These are phyloP conservation scores for Oncorhynchus clarkii DNA, from an alignment of 2,113 vertebrate genomes.

Conservation along the genomic window DNA sequence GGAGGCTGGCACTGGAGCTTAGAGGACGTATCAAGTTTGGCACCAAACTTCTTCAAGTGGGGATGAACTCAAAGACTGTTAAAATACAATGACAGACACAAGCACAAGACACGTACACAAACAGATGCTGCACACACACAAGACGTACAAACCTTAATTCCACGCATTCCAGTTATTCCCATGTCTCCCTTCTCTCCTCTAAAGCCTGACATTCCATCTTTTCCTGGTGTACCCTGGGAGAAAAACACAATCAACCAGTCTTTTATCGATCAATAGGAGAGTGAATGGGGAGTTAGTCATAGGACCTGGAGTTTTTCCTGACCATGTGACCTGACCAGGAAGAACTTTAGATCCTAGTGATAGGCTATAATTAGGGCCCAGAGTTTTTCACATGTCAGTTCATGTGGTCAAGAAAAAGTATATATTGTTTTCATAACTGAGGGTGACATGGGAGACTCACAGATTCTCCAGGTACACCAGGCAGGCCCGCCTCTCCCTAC, in stretches of 20 bases:
- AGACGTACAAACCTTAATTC: constrained; percentile 79
- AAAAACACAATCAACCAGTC: no score
- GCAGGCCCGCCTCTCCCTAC: constrained; percentile 84
- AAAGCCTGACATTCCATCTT: constrained; percentile 76
- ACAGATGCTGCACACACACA: no score
- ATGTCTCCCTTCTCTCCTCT: constrained; percentile 85
- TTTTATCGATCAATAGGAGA: no score
- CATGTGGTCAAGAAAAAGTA: no score
- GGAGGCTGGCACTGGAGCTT: no score
- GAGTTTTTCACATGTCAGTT: not conserved
- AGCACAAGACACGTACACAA: no score
- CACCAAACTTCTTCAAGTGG: no score
- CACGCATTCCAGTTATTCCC: constrained; percentile 81
- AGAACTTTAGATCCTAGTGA: not conserved
- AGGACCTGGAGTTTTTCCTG: not conserved
- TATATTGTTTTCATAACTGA: not conserved
- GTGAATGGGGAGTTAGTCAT: no score
- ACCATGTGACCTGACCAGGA: not conserved
- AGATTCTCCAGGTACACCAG: constrained; percentile 84
- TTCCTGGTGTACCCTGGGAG: constrained; percentile 83
- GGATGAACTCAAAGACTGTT: no score
- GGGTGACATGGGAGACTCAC: constrained; percentile 68
- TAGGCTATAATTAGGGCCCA: not conserved
- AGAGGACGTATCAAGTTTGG: no score
- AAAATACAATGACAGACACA: no score